Conservation (phyloP, 2,797 vertebrate species). For the Natrix natrix region DNA sequence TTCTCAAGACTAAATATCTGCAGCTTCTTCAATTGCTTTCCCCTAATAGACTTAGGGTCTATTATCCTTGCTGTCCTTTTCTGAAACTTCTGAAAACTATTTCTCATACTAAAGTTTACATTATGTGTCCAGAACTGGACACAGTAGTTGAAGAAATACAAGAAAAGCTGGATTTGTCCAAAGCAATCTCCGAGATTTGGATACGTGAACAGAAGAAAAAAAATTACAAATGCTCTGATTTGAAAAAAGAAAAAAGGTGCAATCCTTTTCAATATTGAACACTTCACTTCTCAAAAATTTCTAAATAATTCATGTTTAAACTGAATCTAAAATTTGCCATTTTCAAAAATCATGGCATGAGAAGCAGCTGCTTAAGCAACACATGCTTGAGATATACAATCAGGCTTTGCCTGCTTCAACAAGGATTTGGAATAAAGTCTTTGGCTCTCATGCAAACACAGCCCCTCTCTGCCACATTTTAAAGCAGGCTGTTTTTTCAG, state of each 20-base stretch:
- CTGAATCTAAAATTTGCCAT: background rate
- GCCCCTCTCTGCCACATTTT: background rate
- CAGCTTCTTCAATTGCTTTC: background rate
- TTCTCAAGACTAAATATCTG: background rate
- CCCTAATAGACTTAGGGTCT: background rate
- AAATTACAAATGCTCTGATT: conserved; percentile 28
- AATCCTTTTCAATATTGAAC: conserved; percentile 24
- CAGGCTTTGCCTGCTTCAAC: background rate
- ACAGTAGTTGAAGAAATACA: background rate
- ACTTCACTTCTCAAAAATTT: background rate
- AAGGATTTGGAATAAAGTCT: background rate
- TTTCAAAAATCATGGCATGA: background rate
- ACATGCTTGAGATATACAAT: background rate
- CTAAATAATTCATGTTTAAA: background rate
- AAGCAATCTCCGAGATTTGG: background rate
- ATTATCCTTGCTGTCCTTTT: background rate
- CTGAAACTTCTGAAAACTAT: background rate
- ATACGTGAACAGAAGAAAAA: background rate
- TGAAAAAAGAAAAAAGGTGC: conserved; percentile 12
- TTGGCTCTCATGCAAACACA: background rate
- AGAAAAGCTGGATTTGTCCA: background rate
- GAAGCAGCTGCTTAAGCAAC: background rate
- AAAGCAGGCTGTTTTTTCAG: background rate
- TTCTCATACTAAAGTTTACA: background rate
- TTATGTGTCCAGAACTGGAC: background rate